Evolutionary conservation across 2,888 invertebrate genomes (phyloP).

Genomic region (Tetramorium bicarinatum): DNA sequence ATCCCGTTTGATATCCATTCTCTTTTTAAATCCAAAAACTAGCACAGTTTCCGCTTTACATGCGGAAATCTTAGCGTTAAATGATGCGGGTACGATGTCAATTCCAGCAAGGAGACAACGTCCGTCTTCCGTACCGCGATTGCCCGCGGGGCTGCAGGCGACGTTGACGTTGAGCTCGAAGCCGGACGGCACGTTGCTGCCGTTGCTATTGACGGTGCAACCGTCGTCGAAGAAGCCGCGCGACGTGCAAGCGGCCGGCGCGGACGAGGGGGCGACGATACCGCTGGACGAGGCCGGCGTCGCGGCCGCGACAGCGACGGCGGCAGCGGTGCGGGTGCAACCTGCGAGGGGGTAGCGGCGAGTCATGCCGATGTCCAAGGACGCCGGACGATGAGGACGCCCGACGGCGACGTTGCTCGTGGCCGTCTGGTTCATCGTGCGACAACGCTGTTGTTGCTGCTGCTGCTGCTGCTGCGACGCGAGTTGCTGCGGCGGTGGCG

Average conservation of each 20-base stretch:
- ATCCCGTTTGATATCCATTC: neutral
- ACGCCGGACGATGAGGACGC: slow-evolving; percentile 79
- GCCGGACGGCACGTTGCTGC: slow-evolving; percentile 82
- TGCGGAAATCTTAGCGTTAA: slow-evolving; percentile 19
- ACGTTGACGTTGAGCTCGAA: slow-evolving; percentile 83
- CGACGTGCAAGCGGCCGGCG: slow-evolving; percentile 75
- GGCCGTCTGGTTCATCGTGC: slow-evolving; percentile 68
- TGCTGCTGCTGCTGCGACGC: slow-evolving; percentile 51
- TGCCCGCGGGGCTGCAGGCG: slow-evolving; percentile 80
- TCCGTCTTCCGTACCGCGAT: slow-evolving; percentile 75
- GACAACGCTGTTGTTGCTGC: slow-evolving; percentile 72
- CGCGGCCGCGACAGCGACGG: slow-evolving; percentile 57
- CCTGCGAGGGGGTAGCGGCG: slow-evolving; percentile 67
- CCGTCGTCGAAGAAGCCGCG: slow-evolving; percentile 80
- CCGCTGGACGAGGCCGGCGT: slow-evolving; percentile 42
- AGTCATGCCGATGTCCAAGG: slow-evolving; percentile 80
- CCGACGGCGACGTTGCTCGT: slow-evolving; percentile 52
- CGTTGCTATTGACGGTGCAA: slow-evolving; percentile 65
- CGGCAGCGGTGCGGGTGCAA: slow-evolving; percentile 57
- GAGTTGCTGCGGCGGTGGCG: slow-evolving; percentile 52
- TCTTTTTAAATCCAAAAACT: neutral
- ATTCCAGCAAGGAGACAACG: slow-evolving; percentile 16
- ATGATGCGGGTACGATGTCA: slow-evolving; percentile 6
- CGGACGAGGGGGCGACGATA: slow-evolving; percentile 76
- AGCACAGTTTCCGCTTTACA: neutral